Evolutionary conservation across 2,888 invertebrate species (phyloP).

Genomic region (Polydrusus cervinus): DNA sequence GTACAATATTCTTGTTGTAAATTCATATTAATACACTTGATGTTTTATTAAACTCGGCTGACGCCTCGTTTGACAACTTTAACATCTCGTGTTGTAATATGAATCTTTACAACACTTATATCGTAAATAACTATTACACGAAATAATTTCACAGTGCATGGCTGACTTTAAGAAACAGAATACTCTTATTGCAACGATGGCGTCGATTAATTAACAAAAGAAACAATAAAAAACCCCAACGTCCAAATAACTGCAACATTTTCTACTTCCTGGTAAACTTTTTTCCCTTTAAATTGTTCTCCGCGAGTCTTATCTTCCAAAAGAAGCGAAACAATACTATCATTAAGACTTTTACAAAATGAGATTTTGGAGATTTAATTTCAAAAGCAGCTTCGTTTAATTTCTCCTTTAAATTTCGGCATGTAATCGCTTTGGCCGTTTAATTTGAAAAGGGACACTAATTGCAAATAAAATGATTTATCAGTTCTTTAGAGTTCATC

Average conservation of each 20-base stretch:
- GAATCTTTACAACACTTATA: no score
- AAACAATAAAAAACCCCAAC: constrained; percentile 10
- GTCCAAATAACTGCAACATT: neutral
- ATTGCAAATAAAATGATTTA: constrained; percentile 48
- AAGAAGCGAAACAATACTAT: constrained; percentile 41
- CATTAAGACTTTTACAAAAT: constrained; percentile 48
- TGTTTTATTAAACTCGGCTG: no score
- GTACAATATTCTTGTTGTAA: no score
- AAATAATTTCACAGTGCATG: no score
- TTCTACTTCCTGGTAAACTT: constrained; percentile 17
- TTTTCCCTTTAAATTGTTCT: constrained; percentile 16
- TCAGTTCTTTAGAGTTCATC: constrained; percentile 21
- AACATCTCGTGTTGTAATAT: no score
- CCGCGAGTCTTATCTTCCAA: constrained; percentile 3
- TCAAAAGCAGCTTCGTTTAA: constrained; percentile 46
- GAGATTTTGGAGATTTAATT: constrained; percentile 48
- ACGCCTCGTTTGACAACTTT: no score
- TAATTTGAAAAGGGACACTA: constrained; percentile 43
- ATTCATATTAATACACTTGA: no score
- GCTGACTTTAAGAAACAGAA: no score
- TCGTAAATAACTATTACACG: no score
- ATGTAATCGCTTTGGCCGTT: constrained; percentile 47
- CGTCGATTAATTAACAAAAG: neutral
- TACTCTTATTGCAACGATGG: neutral
- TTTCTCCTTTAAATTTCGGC: constrained; percentile 47